These are phyloP conservation scores for Bos indicus DNA, from an alignment of 2,113 vertebrate species.

Conservation along the genomic window DNA sequence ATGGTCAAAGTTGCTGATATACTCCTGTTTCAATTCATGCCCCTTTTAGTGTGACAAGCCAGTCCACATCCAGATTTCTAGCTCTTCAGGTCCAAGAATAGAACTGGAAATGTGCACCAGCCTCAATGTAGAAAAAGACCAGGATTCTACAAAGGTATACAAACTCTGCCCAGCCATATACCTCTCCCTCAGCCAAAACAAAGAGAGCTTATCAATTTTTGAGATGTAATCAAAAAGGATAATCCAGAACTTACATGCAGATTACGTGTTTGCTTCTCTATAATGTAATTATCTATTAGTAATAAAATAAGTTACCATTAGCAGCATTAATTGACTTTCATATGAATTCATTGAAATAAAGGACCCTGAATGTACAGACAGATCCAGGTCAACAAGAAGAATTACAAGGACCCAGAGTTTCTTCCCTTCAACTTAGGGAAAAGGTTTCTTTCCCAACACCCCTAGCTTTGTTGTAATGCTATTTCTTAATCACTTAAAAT, in stretches of 20 bases:
- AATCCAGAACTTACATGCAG: not conserved
- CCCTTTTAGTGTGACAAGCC: not conserved
- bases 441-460: not conserved
- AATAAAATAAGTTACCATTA: not conserved
- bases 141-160: not conserved
- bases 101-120: not conserved
- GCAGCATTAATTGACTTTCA: not conserved
- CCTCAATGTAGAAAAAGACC: not conserved
- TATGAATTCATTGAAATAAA: not conserved
- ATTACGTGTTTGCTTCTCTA: not conserved
- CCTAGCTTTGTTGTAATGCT: not conserved
- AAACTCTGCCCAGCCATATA: not conserved
- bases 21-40: not conserved
- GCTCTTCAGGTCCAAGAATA: not conserved
- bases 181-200: not conserved
- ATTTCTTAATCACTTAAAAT: not conserved
- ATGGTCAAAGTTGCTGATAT: not conserved
- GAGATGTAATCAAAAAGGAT: not conserved
- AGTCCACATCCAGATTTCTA: not conserved
- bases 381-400: not conserved
- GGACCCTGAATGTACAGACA: not conserved
- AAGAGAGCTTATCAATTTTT: not conserved
- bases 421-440: not conserved
- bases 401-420: not conserved
- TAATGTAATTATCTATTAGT: not conserved